phyloP scores from a whole-genome alignment of 2,113 vertebrate genomes.

The Thalassoma bifasciatum region DNA sequence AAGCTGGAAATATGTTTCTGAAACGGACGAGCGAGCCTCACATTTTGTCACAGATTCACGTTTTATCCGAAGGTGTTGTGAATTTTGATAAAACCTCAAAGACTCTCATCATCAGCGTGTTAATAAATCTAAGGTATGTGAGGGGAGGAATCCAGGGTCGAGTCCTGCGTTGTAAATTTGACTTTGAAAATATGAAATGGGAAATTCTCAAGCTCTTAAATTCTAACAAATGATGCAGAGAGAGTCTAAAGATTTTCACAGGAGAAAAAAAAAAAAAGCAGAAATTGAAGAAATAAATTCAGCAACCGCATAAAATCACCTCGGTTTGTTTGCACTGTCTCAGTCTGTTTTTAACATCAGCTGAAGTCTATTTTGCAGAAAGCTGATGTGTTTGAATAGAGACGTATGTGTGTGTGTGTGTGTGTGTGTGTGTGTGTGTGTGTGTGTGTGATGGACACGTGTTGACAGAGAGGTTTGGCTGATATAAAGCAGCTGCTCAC shows the following conservation, averaged over 20 bases:
- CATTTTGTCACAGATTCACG: too few relatives aligned
- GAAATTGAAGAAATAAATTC: too few relatives aligned
- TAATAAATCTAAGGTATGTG: neutral
- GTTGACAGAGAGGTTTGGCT: slow-evolving; percentile 10
- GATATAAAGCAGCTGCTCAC: neutral
- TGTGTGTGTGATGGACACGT: neutral
- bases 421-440: too few relatives aligned
- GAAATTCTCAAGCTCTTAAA: neutral
- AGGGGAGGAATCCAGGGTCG: neutral
- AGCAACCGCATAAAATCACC: too few relatives aligned
- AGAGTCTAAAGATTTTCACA: too few relatives aligned
- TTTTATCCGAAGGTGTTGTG: neutral
- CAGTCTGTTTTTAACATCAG: too few relatives aligned
- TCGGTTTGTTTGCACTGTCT: too few relatives aligned
- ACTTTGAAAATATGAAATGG: neutral
- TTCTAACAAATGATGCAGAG: neutral
- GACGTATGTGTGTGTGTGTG: too few relatives aligned
- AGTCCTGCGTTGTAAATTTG: neutral
- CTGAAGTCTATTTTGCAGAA: too few relatives aligned
- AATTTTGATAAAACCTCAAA: neutral
- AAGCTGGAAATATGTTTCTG: too few relatives aligned
- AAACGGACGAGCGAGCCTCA: neutral
- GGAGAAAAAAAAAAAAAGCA: too few relatives aligned
- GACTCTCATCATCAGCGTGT: neutral
- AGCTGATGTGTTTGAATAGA: too few relatives aligned